phyloP scores from a whole-genome alignment of 2,888 invertebrate genomes.

The Lochmaea crataegi region DNA sequence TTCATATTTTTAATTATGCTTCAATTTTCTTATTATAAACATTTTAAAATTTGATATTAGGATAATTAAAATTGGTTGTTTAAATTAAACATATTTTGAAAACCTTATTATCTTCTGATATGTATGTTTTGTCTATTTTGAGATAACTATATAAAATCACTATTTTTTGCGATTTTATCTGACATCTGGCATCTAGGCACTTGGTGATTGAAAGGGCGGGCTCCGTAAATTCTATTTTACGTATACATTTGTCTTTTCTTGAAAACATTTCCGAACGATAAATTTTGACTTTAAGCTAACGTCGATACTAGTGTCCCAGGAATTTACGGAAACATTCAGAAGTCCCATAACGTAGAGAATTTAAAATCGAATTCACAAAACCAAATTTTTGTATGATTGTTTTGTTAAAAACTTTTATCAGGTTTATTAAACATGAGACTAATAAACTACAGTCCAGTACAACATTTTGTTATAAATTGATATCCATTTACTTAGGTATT shows the following conservation, averaged over 20 bases:
- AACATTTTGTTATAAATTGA: too few relatives aligned
- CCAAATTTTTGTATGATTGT: not conserved
- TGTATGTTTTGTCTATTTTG: not conserved
- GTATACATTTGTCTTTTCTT: constrained; percentile 21
- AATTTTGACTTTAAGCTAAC: not conserved
- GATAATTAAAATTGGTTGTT: too few relatives aligned
- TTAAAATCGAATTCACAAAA: not conserved
- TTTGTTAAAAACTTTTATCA: not conserved
- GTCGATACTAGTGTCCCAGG: not conserved
- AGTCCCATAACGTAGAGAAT: not conserved
- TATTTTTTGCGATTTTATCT: constrained; percentile 13
- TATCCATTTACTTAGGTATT: too few relatives aligned
- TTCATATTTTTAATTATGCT: too few relatives aligned
- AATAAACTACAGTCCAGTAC: too few relatives aligned
- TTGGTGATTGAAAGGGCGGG: not conserved
- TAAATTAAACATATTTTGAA: too few relatives aligned
- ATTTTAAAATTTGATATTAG: too few relatives aligned
- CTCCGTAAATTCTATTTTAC: constrained; percentile 17
- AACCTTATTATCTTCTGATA: too few relatives aligned
- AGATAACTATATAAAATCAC: constrained; percentile 13
- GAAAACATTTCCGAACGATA: not conserved
- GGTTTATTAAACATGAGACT: too few relatives aligned
- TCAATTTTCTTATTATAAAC: too few relatives aligned
- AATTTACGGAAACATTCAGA: not conserved
- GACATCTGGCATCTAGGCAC: not conserved